These are phyloP conservation scores for Stenolophus ochropezus DNA, from an alignment of 2,888 invertebrate genomes.

Conservation along the genomic window DNA sequence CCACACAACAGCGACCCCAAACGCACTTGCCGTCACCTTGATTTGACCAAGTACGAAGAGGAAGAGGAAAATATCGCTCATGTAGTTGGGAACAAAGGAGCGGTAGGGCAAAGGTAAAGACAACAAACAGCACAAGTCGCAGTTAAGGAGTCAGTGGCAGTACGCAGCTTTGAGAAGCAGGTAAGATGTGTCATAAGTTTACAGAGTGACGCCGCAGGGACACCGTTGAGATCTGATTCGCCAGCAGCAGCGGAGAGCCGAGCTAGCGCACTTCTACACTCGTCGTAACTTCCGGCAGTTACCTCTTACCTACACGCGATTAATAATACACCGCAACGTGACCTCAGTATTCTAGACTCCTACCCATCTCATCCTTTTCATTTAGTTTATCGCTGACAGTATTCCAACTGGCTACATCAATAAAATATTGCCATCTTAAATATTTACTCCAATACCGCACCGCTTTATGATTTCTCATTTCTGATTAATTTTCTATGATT, in stretches of 20 bases:
- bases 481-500: neutral
- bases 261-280: conserved; percentile 45
- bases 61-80: neutral
- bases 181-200: conserved; percentile 63
- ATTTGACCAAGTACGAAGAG: neutral
- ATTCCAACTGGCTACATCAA: conserved; percentile 3
- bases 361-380: conserved; percentile 49
- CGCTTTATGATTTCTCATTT: neutral
- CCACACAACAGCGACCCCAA: neutral
- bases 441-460: neutral
- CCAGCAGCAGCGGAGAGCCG: neutral
- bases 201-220: conserved; percentile 59
- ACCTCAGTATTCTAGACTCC: neutral
- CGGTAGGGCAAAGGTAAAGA: neutral
- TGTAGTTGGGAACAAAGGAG: neutral
- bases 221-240: conserved; percentile 11
- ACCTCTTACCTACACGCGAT: conserved; percentile 43
- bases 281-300: conserved; percentile 52
- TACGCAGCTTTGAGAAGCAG: conserved; percentile 34
- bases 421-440: conserved; percentile 24
- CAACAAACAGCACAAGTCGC: conserved; percentile 3
- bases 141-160: conserved; percentile 28
- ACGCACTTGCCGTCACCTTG: neutral
- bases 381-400: conserved; percentile 55
- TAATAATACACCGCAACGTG: conserved; percentile 47